phyloP scores from a whole-genome alignment of 1,140 invertebrate genomes.

The Gonioctena quinquepunctata region DNA sequence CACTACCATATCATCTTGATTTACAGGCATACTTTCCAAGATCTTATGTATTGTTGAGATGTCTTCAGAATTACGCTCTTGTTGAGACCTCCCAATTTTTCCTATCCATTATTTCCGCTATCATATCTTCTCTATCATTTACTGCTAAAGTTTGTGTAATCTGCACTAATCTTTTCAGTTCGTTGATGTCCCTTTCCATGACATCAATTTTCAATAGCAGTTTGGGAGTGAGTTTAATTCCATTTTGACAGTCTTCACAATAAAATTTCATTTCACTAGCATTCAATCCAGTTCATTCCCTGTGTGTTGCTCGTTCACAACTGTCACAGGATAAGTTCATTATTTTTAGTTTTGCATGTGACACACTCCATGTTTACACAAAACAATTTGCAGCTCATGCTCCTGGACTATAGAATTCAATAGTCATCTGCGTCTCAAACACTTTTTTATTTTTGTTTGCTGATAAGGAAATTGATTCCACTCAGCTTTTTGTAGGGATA shows the following conservation, averaged over 20 bases:
- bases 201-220: constrained; percentile 12
- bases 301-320: constrained; percentile 1
- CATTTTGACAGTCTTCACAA: constrained; percentile 18
- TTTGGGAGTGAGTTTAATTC: constrained; percentile 13
- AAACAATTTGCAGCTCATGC: neutral
- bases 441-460: neutral
- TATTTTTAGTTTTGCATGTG: constrained; percentile 2
- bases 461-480: constrained; percentile 2
- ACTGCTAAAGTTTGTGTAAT: neutral
- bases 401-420: constrained; percentile 2
- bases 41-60: neutral
- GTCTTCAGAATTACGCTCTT: constrained; percentile 1
- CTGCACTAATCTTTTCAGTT: neutral
- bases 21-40: neutral
- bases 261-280: constrained; percentile 15
- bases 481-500: neutral
- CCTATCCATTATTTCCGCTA: constrained; percentile 8
- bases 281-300: constrained; percentile 7
- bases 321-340: constrained; percentile 6
- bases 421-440: too few species aligned
- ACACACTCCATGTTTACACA: constrained; percentile 8
- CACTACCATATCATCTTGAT: neutral
- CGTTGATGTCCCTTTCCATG: constrained; percentile 9
- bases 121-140: constrained; percentile 8
- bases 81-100: constrained; percentile 2